Evolutionary conservation across 2,888 invertebrate genomes (phyloP), one percentile per base, ranked within the genome.

Genomic region (Parnassius smintheus): DNA sequence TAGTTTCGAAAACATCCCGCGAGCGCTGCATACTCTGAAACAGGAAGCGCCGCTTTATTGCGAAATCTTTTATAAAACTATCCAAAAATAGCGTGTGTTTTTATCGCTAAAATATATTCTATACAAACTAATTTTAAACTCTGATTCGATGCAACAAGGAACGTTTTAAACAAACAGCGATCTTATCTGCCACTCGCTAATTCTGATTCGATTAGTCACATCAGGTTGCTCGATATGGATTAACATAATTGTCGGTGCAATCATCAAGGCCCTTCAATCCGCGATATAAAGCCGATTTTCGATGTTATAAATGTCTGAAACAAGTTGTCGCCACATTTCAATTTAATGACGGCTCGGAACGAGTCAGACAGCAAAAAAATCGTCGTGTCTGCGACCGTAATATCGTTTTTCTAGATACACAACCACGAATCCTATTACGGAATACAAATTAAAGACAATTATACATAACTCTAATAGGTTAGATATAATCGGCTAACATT

Each of bases 121-220:
- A 12, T 45, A n/a, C 48, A 35, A 58, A 48, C n/a, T 44, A 8
- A 52, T 52, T 63, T 61, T 56, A n/a, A 64, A 59, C 59, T 59
- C 49, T 59, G n/a, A 10, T 9, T 1, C 44, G 41, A n/a, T 35
- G 13, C 12, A 12, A 53, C 18, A 56, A 52, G 25, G 56, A 11
- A 18, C 41, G 46, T 44, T 55, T 63, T 56, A 12, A 46, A 51
- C 22, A 44, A 55, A 51, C 45, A 11, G 13, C 10, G 7, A 35
- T 61, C 61, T 49, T 63, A 62, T 59, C 51, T 44, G 54, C 48
- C 60, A 57, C 65, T 62, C 56, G 64, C 59, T 80, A 81, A 81
- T 83, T 78, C 75, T 70, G 65, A 74, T 76, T 78, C 73, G 75
- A 81, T 80, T 80, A 78, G 75, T 75, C 77, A 76, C 55, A 57